These are phyloP conservation scores for Benitochromis conjunctus DNA, from an alignment of 2,113 vertebrate species.

Conservation along the genomic window DNA sequence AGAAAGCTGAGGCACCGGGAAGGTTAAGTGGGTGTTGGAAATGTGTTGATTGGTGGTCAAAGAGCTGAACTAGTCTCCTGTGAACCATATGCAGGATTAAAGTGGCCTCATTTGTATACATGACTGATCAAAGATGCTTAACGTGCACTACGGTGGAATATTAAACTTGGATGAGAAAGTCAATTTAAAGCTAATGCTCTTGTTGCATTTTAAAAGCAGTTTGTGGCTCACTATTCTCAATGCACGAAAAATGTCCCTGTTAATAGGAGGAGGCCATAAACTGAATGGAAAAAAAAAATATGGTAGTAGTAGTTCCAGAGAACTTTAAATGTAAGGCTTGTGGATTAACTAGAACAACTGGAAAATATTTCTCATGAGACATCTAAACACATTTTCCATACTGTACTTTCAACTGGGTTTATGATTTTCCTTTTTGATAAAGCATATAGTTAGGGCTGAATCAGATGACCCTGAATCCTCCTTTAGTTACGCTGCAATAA, in stretches of 20 bases:
- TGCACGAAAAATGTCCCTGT: neutral
- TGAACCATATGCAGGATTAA: constrained; percentile 27
- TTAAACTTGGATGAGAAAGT: neutral
- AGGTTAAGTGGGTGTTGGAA: constrained; percentile 2
- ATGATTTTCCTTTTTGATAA: neutral
- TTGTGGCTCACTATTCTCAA: neutral
- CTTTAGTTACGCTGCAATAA: neutral
- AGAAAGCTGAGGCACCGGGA: neutral
- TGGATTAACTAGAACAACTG: neutral
- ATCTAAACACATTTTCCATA: neutral
- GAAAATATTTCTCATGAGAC: neutral
- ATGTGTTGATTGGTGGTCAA: constrained; percentile 34
- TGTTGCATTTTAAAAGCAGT: neutral
- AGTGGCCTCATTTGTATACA: constrained; percentile 31
- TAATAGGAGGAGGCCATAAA: neutral
- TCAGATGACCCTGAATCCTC: neutral
- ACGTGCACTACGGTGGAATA: neutral
- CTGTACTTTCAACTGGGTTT: neutral
- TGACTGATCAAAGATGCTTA: constrained; percentile 36
- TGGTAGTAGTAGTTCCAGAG: neutral
- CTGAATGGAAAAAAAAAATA: neutral
- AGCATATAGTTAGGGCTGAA: neutral
- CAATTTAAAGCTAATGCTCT: neutral
- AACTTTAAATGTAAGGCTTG: neutral
- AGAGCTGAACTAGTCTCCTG: constrained; percentile 31